phyloP scores from a whole-genome alignment of 1,140 invertebrate genomes.

The Drosophila parvula region DNA sequence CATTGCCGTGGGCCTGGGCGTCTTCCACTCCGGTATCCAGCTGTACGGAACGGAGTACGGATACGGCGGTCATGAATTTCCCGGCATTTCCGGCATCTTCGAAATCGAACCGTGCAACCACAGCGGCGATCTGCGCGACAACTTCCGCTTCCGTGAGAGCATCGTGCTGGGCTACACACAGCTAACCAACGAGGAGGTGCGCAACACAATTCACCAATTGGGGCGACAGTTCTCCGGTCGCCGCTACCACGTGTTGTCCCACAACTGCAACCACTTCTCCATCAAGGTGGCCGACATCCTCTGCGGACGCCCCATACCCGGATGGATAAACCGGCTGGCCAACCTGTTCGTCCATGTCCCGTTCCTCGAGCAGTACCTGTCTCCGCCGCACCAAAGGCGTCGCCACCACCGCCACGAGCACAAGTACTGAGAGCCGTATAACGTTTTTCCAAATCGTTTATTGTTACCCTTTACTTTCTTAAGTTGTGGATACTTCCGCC shows the following conservation, averaged over 20 bases:
- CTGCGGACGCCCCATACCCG: constrained; percentile 95
- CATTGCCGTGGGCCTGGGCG: constrained; percentile 95
- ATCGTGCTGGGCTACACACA: constrained; percentile 97
- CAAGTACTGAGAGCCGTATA: neutral
- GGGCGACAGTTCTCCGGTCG: constrained; percentile 98
- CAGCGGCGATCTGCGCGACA: constrained; percentile 95
- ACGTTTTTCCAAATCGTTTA: neutral
- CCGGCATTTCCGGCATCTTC: constrained; percentile 93
- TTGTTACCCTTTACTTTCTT: neutral
- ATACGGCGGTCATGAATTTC: constrained; percentile 96
- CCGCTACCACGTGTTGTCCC: constrained; percentile 97
- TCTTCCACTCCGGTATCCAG: constrained; percentile 98
- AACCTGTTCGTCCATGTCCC: constrained; percentile 98
- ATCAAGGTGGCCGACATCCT: constrained; percentile 94
- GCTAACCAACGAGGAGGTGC: constrained; percentile 95
- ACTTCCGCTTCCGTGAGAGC: constrained; percentile 98
- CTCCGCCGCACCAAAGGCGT: constrained; percentile 69
- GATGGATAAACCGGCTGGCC: constrained; percentile 98
- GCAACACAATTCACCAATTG: constrained; percentile 93
- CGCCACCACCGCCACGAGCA: neutral
- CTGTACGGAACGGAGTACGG: constrained; percentile 97
- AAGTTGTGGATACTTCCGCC: too few species aligned
- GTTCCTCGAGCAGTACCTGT: constrained; percentile 96
- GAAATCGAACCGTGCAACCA: constrained; percentile 95
- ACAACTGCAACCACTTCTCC: constrained; percentile 99